phyloP scores from a whole-genome alignment of 2,888 invertebrate species.

The Ophioninae sp. region DNA sequence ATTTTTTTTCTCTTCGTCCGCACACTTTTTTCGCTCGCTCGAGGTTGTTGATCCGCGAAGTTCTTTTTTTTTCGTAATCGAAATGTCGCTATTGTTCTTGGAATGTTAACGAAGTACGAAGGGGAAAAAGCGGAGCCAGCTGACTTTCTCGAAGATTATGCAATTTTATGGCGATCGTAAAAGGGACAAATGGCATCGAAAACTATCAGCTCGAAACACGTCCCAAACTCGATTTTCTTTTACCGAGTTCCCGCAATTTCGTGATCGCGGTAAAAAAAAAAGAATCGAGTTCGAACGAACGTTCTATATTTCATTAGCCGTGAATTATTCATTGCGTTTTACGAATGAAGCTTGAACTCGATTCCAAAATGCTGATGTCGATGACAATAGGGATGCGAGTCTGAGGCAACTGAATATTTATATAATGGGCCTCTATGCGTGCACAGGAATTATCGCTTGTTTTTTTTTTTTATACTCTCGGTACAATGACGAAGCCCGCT shows the following conservation, averaged over 20 bases:
- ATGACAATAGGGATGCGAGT: background rate
- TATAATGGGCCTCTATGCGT: background rate
- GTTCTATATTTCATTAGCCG: background rate
- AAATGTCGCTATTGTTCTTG: slow-evolving; percentile 5
- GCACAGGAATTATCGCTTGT: background rate
- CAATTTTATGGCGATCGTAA: background rate
- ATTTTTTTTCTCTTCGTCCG: slow-evolving; percentile 31
- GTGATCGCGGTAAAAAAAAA: too few species aligned
- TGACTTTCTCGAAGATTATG: background rate
- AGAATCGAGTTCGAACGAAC: background rate
- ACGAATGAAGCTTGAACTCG: background rate
- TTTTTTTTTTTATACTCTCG: background rate
- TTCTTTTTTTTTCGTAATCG: slow-evolving; percentile 8
- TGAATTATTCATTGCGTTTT: background rate
- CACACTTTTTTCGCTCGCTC: slow-evolving; percentile 14
- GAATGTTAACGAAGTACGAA: background rate
- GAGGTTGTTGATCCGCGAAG: slow-evolving; percentile 29
- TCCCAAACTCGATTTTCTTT: background rate
- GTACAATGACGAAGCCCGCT: slow-evolving; percentile 42
- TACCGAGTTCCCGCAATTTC: background rate
- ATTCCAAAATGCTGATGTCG: background rate
- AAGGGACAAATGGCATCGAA: background rate
- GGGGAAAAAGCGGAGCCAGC: background rate
- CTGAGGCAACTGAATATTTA: background rate
- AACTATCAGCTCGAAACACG: background rate